Evolutionary conservation across 2,888 invertebrate genomes (phyloP), one percentile per base, ranked within the genome.

Genomic region (Eubasilissa splendida): DNA sequence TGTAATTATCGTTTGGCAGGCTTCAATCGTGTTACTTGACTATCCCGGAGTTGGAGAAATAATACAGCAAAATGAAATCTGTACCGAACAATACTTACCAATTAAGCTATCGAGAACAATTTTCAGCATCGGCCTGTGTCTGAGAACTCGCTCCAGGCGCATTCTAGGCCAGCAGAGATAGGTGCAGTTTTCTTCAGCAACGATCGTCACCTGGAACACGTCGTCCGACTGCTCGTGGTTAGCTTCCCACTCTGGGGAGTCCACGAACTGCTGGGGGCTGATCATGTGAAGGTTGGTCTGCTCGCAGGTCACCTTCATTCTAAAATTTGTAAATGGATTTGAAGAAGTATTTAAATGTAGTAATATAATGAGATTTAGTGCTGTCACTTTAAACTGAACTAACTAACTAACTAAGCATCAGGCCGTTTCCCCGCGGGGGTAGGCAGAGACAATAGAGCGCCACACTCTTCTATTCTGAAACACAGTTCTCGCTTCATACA

Each of bases 211-310:
- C 93, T 96, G 95, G 87, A 95, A 95, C 87, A 95, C 92, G 86
- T 95, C 94, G 85, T 95, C 94, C 75, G 94, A 93, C 86, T 94
- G 94, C 86, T 94, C 94, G 85, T 94, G 92, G 87, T 94, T 94
- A 77, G 95, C 94, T 85, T 96, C 96, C 95, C 96, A 96, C 89
- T 96, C 96, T 0, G 96, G 96, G n/a, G 96, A 96, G 88, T 96
- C 96, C 82, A 96, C 93, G 87, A 96, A 96, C 89, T 96, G 96
- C 87, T 95, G 95, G 82, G 93, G 92, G 86, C 93, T 92, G 85
- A 96, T 94, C 88, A 93, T 94, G 88, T 96, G 96, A 54, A 96
- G 91, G 86, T 95, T 95, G n/a, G 95, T 94, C 84, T 93, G 94
- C 85, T 95, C 95, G 86, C 95, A 96, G 82, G 94, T 95, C 84